A percentile compares a stretch with the other conserved stretches of the same genome.
Conservation (phyloP, 1,140 invertebrate genomes). For the Brachionus koreanus region DNA sequence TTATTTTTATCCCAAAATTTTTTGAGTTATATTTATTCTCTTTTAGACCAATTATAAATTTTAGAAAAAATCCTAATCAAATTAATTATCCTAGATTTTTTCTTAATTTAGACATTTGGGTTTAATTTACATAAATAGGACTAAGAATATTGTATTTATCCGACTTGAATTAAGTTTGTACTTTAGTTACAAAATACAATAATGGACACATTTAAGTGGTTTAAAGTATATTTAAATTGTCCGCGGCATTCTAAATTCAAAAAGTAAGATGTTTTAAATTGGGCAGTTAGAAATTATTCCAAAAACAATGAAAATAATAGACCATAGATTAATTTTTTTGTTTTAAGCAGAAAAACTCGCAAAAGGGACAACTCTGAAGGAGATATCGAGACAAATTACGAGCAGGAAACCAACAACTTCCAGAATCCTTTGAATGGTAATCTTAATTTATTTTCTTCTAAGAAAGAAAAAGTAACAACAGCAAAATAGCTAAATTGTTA, state of each 20-base stretch:
- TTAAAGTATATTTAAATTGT: background rate
- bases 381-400: background rate
- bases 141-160: background rate
- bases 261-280: background rate
- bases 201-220: background rate
- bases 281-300: background rate
- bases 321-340: background rate
- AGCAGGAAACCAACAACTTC: background rate
- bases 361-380: background rate
- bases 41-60: background rate
- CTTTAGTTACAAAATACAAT: background rate
- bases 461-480: background rate
- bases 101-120: slow-evolving; percentile 10
- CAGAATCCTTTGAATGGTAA: background rate
- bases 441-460: background rate
- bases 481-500: background rate
- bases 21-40: background rate
- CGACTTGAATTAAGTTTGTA: background rate
- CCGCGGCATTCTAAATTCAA: background rate
- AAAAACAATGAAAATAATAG: background rate
- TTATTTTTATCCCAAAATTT: background rate
- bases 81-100: slow-evolving; percentile 14
- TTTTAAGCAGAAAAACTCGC: slow-evolving; percentile 21
- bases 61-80: background rate
- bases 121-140: slow-evolving; percentile 7